Percentiles rank a stretch among this genome's conserved stretches.
Evolutionary conservation across 1,140 invertebrate genomes (phyloP).

Genomic region (Aphaenogaster floridana): DNA sequence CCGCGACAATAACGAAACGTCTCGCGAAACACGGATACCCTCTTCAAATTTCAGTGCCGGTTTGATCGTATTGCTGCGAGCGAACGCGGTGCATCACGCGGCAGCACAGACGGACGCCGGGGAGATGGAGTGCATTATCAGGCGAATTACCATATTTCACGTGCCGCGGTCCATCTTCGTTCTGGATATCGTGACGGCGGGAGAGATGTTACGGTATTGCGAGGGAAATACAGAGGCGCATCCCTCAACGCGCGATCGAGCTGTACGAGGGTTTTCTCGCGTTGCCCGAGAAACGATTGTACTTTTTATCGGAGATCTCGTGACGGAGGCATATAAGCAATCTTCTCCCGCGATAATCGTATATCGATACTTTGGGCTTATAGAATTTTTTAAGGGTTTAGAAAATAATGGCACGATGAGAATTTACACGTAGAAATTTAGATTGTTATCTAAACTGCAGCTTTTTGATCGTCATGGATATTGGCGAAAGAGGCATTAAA

Average conservation of each 20-base stretch:
- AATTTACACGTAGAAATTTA: not conserved
- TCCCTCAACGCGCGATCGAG: conserved; percentile 62
- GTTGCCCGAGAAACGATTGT: conserved; percentile 22
- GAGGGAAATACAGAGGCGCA: conserved; percentile 31
- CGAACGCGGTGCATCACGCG: conserved; percentile 28
- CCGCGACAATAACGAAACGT: conserved; percentile 45
- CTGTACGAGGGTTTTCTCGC: conserved; percentile 1
- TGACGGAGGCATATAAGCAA: not conserved
- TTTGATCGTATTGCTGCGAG: conserved; percentile 62
- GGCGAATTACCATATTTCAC: conserved; percentile 72
- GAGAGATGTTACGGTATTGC: conserved; percentile 44
- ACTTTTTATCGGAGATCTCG: conserved; percentile 14
- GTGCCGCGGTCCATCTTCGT: conserved; percentile 71
- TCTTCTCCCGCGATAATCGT: not conserved
- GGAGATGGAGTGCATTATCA: conserved; percentile 66
- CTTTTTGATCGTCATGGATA: not conserved
- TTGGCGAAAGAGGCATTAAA: not conserved
- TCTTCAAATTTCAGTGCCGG: conserved; percentile 63
- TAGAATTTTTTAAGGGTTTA: not conserved
- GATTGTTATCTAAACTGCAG: not conserved
- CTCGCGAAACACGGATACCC: conserved; percentile 56
- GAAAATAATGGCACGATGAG: not conserved
- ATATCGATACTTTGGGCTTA: not conserved
- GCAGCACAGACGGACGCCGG: conserved; percentile 50
- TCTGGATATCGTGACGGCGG: conserved; percentile 58